phyloP scores from a whole-genome alignment of 2,888 invertebrate genomes.

The Polylopha cassiicola region DNA sequence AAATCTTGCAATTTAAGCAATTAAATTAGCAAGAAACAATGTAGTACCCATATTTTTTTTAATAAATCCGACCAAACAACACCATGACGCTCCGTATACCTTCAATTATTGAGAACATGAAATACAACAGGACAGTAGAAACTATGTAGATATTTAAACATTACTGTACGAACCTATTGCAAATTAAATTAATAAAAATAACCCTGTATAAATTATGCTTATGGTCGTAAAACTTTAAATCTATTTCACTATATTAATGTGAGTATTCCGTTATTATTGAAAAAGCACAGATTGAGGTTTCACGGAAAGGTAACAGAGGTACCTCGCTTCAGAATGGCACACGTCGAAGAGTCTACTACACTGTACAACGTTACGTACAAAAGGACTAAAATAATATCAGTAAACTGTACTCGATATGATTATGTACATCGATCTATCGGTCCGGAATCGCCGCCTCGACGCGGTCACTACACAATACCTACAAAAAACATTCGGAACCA shows the following conservation, averaged over 20 bases:
- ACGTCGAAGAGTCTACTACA: slow-evolving; percentile 60
- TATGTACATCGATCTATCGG: slow-evolving; percentile 56
- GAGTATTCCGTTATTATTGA: slow-evolving; percentile 70
- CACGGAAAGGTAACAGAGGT: slow-evolving; percentile 61
- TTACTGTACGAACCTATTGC: slow-evolving; percentile 27
- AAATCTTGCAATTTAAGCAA: too few relatives aligned
- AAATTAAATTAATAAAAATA: slow-evolving; percentile 63
- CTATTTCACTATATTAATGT: slow-evolving; percentile 66
- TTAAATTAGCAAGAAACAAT: too few relatives aligned
- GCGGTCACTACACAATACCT: slow-evolving; percentile 14
- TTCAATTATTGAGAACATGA: not conserved
- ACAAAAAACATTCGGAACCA: slow-evolving; percentile 17
- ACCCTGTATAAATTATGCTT: slow-evolving; percentile 77
- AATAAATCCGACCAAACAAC: too few relatives aligned
- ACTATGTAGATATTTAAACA: slow-evolving; percentile 22
- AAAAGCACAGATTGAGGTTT: slow-evolving; percentile 69
- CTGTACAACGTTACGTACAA: slow-evolving; percentile 60
- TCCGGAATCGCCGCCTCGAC: slow-evolving; percentile 22
- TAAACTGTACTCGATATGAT: slow-evolving; percentile 72
- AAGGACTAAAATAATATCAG: slow-evolving; percentile 50
- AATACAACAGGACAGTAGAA: slow-evolving; percentile 15
- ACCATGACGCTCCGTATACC: too few relatives aligned
- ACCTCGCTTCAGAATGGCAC: slow-evolving; percentile 66
- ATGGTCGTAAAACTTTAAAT: slow-evolving; percentile 60
- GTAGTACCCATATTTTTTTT: too few relatives aligned